Evolutionary conservation across 2,888 invertebrate genomes (phyloP), one percentile per base, ranked within the genome.

Genomic region (Dugesia japonica): DNA sequence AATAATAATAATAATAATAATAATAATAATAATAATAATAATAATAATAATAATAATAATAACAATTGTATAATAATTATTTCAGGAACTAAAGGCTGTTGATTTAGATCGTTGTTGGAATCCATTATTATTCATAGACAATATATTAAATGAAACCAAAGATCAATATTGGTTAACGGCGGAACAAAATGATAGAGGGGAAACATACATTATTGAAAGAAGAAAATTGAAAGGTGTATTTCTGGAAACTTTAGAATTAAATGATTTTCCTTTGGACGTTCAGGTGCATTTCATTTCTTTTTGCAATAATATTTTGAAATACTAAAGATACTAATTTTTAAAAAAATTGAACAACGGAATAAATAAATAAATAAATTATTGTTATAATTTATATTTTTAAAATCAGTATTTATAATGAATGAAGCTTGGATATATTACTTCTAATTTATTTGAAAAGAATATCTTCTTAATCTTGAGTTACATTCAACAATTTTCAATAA

Each of bases 61-160:
- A 20, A 56, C 7, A 56, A 56, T 56, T 9, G 7, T 20, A 56
- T 56, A 56, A 56, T 56, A 23, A n/a, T 72, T 13, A 20, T n/a
- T 27, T 26, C 80, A 81, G 80, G 81, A 81, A 77, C 75, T 80
- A 71, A 79, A 79, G 72, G 76, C 72, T 27, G 73, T 74, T 15
- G 81, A 81, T 76, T 73, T 81, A 27, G 79, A 80, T 28, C 73
- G 78, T 26, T 81, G 76, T 72, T 81, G 81, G 81, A 81, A 81
- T 77, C 81, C 81, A 1, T 77, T 81, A n/a, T 78, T 81, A 56
- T 81, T 79, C 79, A 80, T 81, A 17, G 81, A 81, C 76, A 81
- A 81, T 78, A 80, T 81, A 4, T 79, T 81, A 17, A 79, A 78
- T 1, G 81, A 81, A 77, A 79, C 80, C 27, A 81, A 81, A 78